Base-by-base conservation (phyloP, 2,797 vertebrate genomes). In the Tenualosa ilisha region DNA sequence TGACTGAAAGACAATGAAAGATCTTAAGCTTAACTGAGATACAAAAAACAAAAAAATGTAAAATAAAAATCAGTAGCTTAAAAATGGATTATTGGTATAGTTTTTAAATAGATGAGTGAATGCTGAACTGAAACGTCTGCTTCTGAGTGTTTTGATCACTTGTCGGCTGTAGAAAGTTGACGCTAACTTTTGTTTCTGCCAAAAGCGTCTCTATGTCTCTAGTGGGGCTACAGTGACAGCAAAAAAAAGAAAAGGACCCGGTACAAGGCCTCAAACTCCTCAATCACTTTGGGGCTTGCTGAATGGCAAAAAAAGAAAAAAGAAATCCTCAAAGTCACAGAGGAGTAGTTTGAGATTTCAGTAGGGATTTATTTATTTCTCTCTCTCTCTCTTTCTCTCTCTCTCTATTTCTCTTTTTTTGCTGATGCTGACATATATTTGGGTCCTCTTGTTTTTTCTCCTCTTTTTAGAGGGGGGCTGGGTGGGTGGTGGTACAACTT, bases 371-470 rank as follows among this genome's bases (percentile, higher is more conserved):
- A 5, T 51, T 7, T 51, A 9, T 51, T 7, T 51, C 50, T 51
- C 50, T 51, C 50, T 51, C 11, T 51, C 9, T 6, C 43, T 51
- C 50, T 51, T 6, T 51, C 50, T 51, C 11, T 51, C 46, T 46
- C 46, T 46, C 46, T 3, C 46, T 46, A 4, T 3, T 46, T 46
- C 46, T 46, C 7, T 46, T 68, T 68, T 86, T 87, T 50, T 81
- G 84, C 84, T 85, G 86, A 88, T 85, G 85, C 49, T 61, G 43
- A 84, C 83, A 84, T 84, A 81, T 24, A 53, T 83, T 84, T 51
- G 17, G 0, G 65, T 84, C 85, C 82, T 75, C 63, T 83, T 83
- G 59, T 31, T 43, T 86, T 85, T 87, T 86, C 84, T 46, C 2
- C 1, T 40, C 37, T 5, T 17, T 40, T 17, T 40, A 3, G 72